Conservation (phyloP, 1,140 invertebrate genomes). For the Ganaspis sp. region DNA sequence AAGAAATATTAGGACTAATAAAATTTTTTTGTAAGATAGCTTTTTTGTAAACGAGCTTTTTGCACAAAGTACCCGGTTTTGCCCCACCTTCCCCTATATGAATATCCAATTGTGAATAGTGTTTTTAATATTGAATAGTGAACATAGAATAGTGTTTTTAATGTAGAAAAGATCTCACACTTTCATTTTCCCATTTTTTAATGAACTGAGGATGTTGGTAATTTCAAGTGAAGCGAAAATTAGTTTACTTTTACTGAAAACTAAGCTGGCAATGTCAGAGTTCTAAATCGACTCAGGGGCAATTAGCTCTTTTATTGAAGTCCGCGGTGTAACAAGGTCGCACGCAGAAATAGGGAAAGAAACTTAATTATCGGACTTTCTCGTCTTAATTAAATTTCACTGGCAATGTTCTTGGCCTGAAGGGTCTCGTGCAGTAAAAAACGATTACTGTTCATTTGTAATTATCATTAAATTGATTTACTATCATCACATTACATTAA, state of each 20-base stretch:
- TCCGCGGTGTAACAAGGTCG: slow-evolving; percentile 2
- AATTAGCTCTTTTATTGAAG: slow-evolving; percentile 27
- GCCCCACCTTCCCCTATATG: no score
- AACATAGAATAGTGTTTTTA: no score
- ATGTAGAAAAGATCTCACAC: background rate
- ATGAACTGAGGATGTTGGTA: background rate
- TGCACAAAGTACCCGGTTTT: no score
- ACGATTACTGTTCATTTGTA: background rate
- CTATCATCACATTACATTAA: background rate
- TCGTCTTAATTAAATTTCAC: slow-evolving; percentile 21
- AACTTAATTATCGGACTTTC: slow-evolving; percentile 15
- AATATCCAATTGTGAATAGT: no score
- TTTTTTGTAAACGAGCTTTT: no score
- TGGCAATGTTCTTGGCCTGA: background rate
- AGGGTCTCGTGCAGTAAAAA: background rate
- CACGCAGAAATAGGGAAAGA: background rate
- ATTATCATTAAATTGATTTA: background rate
- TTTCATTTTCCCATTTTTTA: background rate
- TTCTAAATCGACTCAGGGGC: slow-evolving; percentile 14
- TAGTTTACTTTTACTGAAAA: slow-evolving; percentile 14
- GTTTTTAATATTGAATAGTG: no score
- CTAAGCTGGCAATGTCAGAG: slow-evolving; percentile 5
- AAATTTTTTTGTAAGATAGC: no score
- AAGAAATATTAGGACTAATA: no score
- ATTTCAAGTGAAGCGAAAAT: background rate